Evolutionary conservation across 2,113 vertebrate genomes (phyloP).

Genomic region (Rhombomys opimus): DNA sequence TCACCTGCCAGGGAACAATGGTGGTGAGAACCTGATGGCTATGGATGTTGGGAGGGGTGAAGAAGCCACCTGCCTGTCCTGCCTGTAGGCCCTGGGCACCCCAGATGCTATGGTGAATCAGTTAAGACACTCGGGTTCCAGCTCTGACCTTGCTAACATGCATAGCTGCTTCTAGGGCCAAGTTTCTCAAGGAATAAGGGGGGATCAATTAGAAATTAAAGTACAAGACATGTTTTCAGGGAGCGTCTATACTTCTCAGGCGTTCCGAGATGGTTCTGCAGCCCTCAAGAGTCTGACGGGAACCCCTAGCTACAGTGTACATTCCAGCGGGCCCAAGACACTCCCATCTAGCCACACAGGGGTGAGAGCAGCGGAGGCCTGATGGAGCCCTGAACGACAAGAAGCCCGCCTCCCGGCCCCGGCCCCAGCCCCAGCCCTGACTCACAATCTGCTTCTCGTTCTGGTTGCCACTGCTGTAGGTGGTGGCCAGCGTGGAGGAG

Average conservation of each 20-base stretch:
- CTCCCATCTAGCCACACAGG: no score
- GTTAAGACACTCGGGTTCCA: background rate
- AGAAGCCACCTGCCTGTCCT: background rate
- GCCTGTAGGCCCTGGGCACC: background rate
- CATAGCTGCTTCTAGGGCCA: background rate
- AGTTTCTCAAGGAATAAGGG: background rate
- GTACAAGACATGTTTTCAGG: background rate
- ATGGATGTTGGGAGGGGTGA: background rate
- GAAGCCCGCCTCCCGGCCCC: background rate
- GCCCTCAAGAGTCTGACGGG: background rate
- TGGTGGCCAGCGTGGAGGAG: constrained; percentile 97
- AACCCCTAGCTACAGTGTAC: background rate
- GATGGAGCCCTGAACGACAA: background rate
- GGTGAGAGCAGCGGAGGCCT: background rate
- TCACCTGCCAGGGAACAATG: constrained; percentile 88
- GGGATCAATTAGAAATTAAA: background rate
- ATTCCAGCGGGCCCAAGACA: background rate
- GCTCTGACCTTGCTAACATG: background rate
- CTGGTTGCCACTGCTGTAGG: constrained; percentile 98
- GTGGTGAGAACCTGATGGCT: background rate
- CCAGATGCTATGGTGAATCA: background rate
- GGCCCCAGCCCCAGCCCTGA: background rate
- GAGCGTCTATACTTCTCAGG: background rate
- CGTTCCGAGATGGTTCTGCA: background rate
- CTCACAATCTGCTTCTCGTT: constrained; percentile 99